Conservation (phyloP, 2,888 invertebrate genomes). For the Didymodactylos carnosus region DNA sequence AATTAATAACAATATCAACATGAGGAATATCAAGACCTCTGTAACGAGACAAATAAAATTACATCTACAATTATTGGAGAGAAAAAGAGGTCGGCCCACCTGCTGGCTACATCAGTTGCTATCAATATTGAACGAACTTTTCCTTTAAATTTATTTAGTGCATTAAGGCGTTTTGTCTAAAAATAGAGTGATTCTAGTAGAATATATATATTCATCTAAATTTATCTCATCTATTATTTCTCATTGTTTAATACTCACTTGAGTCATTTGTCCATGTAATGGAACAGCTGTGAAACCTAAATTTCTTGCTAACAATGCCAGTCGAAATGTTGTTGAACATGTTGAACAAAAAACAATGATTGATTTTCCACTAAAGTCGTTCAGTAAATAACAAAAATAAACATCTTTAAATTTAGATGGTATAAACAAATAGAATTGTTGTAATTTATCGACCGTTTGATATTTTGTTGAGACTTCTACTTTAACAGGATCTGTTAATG, state of each 20-base stretch:
- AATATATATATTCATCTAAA: background rate
- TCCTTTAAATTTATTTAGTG: conserved; percentile 83
- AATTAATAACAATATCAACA: conserved; percentile 88
- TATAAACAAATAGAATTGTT: conserved; percentile 80
- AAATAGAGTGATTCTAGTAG: conserved; percentile 15
- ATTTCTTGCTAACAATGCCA: conserved; percentile 66
- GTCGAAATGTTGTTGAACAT: conserved; percentile 69
- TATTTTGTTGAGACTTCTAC: conserved; percentile 87
- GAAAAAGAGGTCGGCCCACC: conserved; percentile 41
- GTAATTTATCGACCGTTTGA: conserved; percentile 85
- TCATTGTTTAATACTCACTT: conserved; percentile 36
- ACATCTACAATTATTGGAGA: too few relatives aligned
- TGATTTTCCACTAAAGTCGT: conserved; percentile 79
- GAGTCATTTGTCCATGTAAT: conserved; percentile 95
- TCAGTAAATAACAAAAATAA: conserved; percentile 76
- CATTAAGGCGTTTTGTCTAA: conserved; percentile 67
- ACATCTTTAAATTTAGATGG: conserved; percentile 93
- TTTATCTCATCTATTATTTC: background rate
- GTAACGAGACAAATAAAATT: conserved; percentile 19
- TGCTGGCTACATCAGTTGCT: conserved; percentile 92
- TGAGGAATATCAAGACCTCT: conserved; percentile 95
- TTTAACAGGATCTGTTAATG: conserved; percentile 73
- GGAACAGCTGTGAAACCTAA: conserved; percentile 82
- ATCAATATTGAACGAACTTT: conserved; percentile 79
- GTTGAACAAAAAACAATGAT: conserved; percentile 93